Conservation (phyloP, 2,888 invertebrate species). For the Ochlodes sylvanus region DNA sequence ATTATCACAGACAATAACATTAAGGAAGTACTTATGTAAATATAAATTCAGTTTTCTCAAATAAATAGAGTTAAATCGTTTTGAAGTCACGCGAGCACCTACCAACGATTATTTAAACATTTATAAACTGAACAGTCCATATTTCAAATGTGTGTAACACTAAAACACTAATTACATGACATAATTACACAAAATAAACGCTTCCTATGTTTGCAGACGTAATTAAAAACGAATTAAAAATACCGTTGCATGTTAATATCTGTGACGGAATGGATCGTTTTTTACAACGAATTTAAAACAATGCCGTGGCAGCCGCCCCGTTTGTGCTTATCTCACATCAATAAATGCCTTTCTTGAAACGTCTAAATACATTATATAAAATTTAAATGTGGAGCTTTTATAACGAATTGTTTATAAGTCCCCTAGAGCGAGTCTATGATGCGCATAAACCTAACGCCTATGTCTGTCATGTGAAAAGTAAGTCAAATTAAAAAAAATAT, state of each 20-base stretch:
- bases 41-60: no score
- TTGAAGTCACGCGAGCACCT: no score
- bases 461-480: no score
- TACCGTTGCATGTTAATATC: constrained; percentile 69
- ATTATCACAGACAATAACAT: no score
- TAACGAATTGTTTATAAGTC: constrained; percentile 14
- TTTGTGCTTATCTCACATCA: constrained; percentile 73
- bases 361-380: constrained; percentile 65
- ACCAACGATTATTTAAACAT: no score
- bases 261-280: constrained; percentile 64
- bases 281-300: constrained; percentile 75
- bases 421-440: not conserved
- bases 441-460: no score
- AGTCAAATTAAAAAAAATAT: no score
- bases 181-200: constrained; percentile 3
- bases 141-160: not conserved
- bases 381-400: constrained; percentile 65
- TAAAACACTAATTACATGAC: not conserved
- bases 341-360: constrained; percentile 73
- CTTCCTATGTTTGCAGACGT: constrained; percentile 40
- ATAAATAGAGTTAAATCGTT: no score
- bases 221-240: constrained; percentile 74
- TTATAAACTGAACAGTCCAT: no score
- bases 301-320: constrained; percentile 76
- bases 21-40: no score